Evolutionary conservation across 2,797 vertebrate genomes (phyloP), one percentile per base, ranked within the genome.

Genomic region (Leptoclinus maculatus): DNA sequence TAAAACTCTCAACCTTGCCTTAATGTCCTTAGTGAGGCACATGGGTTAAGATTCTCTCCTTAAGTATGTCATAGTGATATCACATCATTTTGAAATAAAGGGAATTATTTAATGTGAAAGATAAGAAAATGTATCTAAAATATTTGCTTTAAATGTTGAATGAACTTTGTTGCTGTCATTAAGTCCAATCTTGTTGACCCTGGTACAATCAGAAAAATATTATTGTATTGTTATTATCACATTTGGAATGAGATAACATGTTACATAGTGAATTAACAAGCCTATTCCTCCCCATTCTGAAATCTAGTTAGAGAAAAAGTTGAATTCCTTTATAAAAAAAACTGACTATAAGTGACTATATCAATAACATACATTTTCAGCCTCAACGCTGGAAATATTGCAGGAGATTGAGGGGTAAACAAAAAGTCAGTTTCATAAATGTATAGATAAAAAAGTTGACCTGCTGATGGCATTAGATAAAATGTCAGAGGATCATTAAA

Each of bases 361-460:
- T 56, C 12, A 25, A 32, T 39, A 11, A 27, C 3, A 72, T 51
- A 2, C 6, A 41, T 34, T 41, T 59, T 34, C 54, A 68, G 39
- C 14, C 12, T 62, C 19, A 29, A 8, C 5, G 16, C 9, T n/a
- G 49, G 13, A 56, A 4, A 16, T 56, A 57, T 57, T 7, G 6
- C n/a, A 56, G 36, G 25, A 43, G 32, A 57, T 12, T 34, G 43
- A 57, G 58, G 7, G 16, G 43, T 23, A 17, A 49, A 58, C 41
- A 45, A 66, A 54, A 45, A 56, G 25, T 56, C 29, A 73, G 19
- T 43, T 32, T 71, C 45, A 54, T 25, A 14, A 41, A 45, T 66
- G 19, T 7, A 7, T 34, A 36, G 4, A 53, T 67, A 3, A 11
- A 17, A 51, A 5, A 17, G 25, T 8, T 25, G n/a, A 3, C 32